Evolutionary conservation across 2,797 vertebrate genomes (phyloP), one percentile per base, ranked within the genome.

Genomic region (Hyperoplus immaculatus): DNA sequence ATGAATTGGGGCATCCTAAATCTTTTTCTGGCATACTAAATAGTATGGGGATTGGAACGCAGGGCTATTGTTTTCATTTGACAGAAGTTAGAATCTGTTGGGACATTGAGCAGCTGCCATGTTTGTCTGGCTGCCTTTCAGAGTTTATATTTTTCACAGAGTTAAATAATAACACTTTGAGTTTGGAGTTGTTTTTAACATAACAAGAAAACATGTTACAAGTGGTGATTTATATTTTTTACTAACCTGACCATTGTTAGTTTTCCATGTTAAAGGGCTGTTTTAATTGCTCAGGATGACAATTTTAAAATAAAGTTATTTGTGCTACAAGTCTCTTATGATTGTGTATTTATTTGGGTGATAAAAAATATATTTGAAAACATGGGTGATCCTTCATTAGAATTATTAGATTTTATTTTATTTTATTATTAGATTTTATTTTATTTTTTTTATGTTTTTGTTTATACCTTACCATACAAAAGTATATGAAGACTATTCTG

Each of bases 261-360:
- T 42, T 76, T 39, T 65, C 16, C 38, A 45, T 50, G n/a, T 72
- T 36, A 29, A 88, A 77, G 71, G 72, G 72, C 81, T 89, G n/a
- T 83, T 45, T 47, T 41, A 45, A 14, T n/a, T 72, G 71, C 80
- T 88, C 79, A 77, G 77, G 82, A 72, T 82, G 69, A 84, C 16
- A 9, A 8, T 74, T 80, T 89, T 3, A 66, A 82, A 92, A 90
- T 90, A 87, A 92, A 82, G 58, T 39, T 72, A 61, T 80, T 83
- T 84, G 82, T 63, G 61, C 50, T 80, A 75, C 46, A 75, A 50
- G 6, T 84, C 0, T 84, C 0, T 75, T 11, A 14, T 55, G 45
- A 36, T 64, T 46, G 7, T 15, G 7, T 55, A 7, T 71, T 77
- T 60, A 41, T 56, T 4, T 49, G 8, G 3, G 12, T 10, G 16